A percentile compares a stretch with the other conserved stretches of the same genome.
Conservation (phyloP, 2,113 vertebrate species). For the Xerus inauris region DNA sequence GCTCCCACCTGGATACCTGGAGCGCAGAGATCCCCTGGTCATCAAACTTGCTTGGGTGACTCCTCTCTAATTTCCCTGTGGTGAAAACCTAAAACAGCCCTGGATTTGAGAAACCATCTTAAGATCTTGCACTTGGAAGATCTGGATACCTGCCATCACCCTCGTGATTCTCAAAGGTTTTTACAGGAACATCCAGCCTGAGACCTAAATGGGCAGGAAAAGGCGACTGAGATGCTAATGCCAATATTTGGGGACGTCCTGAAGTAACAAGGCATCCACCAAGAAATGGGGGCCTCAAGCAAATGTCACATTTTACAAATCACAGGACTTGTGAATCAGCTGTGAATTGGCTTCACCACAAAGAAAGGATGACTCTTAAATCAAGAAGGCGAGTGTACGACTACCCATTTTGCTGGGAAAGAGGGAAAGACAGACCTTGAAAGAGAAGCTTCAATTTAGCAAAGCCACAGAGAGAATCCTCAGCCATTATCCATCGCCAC, state of each 20-base stretch:
- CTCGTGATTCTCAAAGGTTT: background rate
- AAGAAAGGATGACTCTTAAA: background rate
- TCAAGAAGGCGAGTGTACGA: background rate
- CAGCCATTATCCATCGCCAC: background rate
- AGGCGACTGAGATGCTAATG: fast-evolving
- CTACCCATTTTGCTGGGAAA: background rate
- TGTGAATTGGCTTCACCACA: background rate
- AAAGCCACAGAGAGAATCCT: conserved; percentile 34
- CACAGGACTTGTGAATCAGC: background rate
- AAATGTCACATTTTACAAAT: background rate
- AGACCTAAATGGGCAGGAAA: background rate
- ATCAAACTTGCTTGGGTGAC: too few relatives aligned
- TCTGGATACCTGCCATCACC: background rate
- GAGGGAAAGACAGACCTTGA: background rate
- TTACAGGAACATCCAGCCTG: background rate
- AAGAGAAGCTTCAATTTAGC: background rate
- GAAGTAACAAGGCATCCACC: background rate
- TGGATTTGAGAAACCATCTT: background rate
- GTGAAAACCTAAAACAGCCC: background rate
- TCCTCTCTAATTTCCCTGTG: background rate
- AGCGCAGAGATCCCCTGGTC: too few relatives aligned
- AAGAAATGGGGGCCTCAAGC: too few relatives aligned
- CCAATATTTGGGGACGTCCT: background rate
- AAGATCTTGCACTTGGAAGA: too few relatives aligned
- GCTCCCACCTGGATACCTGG: background rate